Conservation (phyloP, 2,888 invertebrate species). For the Meiosimyza platycephala region DNA sequence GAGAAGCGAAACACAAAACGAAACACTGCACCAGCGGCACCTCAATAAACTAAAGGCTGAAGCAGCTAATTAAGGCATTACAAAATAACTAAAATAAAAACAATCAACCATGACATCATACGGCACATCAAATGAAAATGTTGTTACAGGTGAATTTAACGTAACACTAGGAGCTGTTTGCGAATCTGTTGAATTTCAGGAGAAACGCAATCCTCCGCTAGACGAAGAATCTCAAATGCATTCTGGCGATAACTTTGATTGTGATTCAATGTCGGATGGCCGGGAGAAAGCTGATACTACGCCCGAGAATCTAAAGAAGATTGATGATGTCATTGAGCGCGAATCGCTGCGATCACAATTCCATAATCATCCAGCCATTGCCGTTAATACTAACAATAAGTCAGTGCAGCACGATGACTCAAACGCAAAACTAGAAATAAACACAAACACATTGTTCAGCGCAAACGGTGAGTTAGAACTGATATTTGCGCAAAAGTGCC, state of each 20-base stretch:
- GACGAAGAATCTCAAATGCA: not conserved
- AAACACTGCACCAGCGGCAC: no score
- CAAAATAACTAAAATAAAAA: not conserved
- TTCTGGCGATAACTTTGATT: slow-evolving; percentile 41
- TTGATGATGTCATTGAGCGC: slow-evolving; percentile 63
- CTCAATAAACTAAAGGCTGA: not conserved
- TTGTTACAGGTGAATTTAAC: slow-evolving; percentile 39
- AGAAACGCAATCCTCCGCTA: slow-evolving; percentile 26
- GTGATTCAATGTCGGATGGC: slow-evolving; percentile 58
- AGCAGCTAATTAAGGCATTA: not conserved
- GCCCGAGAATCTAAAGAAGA: slow-evolving; percentile 66
- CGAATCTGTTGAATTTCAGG: slow-evolving; percentile 33
- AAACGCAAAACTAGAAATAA: slow-evolving; percentile 29
- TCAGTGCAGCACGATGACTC: slow-evolving; percentile 27
- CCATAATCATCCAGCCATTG: slow-evolving; percentile 18
- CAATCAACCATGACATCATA: slow-evolving; percentile 48
- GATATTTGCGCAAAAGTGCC: no score
- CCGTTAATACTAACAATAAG: slow-evolving; percentile 8
- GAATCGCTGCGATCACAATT: slow-evolving; percentile 23
- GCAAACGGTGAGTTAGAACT: slow-evolving; percentile 20
- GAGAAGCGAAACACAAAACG: no score
- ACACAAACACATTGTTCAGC: not conserved
- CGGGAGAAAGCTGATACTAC: slow-evolving; percentile 66
- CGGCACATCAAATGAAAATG: slow-evolving; percentile 44
- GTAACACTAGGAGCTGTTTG: slow-evolving; percentile 36